These are phyloP conservation scores for Antennarius striatus DNA, from an alignment of 2,113 vertebrate genomes.

Conservation along the genomic window DNA sequence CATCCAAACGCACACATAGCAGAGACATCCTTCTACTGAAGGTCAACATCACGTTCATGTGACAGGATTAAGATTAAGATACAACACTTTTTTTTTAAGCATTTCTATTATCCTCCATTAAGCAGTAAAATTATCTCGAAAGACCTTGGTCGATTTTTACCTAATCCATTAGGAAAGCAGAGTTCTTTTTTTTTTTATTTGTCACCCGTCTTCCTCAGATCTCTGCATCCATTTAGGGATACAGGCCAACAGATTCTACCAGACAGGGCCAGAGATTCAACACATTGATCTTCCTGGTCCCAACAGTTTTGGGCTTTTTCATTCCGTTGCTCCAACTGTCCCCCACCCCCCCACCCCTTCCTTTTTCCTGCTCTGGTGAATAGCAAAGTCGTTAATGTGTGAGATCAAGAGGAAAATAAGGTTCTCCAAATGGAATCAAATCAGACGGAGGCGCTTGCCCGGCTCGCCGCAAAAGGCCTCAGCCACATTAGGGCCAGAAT, in stretches of 20 bases:
- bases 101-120: background rate
- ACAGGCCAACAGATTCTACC: slow-evolving; percentile 63
- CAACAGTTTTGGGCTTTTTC: slow-evolving; percentile 71
- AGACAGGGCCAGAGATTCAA: slow-evolving; percentile 69
- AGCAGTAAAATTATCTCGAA: background rate
- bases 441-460: slow-evolving; percentile 68
- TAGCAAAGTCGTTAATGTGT: slow-evolving; percentile 72
- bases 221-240: slow-evolving; percentile 52
- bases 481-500: slow-evolving; percentile 65
- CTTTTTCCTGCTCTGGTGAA: slow-evolving; percentile 65
- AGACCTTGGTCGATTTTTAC: slow-evolving; percentile 24
- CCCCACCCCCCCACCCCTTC: slow-evolving; percentile 19
- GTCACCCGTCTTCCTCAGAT: slow-evolving; percentile 29
- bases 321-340: slow-evolving; percentile 60
- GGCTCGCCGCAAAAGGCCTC: slow-evolving; percentile 62
- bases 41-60: background rate
- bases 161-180: slow-evolving; percentile 21
- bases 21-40: slow-evolving; percentile 25
- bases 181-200: slow-evolving; percentile 20
- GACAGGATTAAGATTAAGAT: background rate
- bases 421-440: slow-evolving; percentile 79
- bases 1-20: slow-evolving; percentile 12
- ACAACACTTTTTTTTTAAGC: background rate
- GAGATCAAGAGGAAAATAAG: slow-evolving; percentile 79
- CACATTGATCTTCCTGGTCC: slow-evolving; percentile 65